Conservation (phyloP, 2,888 invertebrate species). For the Lepidocyrtoides sp. region DNA sequence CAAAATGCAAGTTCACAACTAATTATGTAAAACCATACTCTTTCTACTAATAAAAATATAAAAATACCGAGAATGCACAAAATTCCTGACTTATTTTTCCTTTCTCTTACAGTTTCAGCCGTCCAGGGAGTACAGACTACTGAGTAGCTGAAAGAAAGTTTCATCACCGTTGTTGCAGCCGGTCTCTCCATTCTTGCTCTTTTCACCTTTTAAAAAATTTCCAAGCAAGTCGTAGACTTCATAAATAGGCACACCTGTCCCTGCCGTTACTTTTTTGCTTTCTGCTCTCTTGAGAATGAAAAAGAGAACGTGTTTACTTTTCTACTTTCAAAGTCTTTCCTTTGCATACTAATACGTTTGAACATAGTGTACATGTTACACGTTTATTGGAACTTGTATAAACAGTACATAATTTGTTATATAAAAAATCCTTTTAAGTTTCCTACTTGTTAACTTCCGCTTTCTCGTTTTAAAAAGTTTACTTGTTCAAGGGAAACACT, state of each 20-base stretch:
- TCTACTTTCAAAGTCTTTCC: slow-evolving; percentile 16
- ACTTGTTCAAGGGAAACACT: background rate
- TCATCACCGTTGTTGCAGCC: background rate
- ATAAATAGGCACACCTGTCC: slow-evolving; percentile 40
- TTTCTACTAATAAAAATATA: too few species aligned
- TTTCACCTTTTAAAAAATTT: slow-evolving; percentile 27
- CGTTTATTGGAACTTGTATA: background rate
- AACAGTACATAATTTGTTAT: background rate
- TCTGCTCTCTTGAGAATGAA: background rate
- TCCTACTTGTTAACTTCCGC: slow-evolving; percentile 16
- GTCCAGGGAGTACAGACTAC: background rate
- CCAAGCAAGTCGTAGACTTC: background rate
- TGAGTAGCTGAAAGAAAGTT: background rate
- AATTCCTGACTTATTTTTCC: background rate
- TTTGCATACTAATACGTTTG: slow-evolving; percentile 1
- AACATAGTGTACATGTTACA: slow-evolving; percentile 17
- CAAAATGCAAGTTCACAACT: background rate
- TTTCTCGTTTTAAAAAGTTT: slow-evolving; percentile 15
- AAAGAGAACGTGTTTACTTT: slow-evolving; percentile 32
- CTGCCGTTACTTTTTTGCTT: background rate
- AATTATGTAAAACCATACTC: slow-evolving; percentile 13
- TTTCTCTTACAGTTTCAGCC: background rate
- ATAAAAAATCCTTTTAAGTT: slow-evolving; percentile 18
- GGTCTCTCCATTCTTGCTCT: background rate
- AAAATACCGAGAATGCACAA: too few species aligned